Evolutionary conservation across 2,888 invertebrate species (phyloP).

Genomic region (Aleiodes alternator): DNA sequence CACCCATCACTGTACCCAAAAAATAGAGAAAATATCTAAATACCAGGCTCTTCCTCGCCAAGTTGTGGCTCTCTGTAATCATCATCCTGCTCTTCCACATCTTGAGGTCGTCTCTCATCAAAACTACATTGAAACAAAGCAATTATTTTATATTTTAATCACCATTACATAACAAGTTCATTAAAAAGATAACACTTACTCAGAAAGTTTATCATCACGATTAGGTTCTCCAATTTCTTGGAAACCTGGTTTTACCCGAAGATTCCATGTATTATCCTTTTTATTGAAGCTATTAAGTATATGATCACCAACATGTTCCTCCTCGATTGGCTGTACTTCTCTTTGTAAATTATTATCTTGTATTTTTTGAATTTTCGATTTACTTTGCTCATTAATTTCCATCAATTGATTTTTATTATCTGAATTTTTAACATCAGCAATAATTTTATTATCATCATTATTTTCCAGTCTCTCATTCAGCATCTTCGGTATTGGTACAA

Average conservation of each 20-base stretch:
- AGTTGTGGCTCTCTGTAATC: slow-evolving; percentile 67
- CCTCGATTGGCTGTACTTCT: slow-evolving; percentile 36
- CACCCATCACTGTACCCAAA: neutral
- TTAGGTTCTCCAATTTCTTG: slow-evolving; percentile 72
- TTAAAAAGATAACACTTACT: slow-evolving; percentile 58
- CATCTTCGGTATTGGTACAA: slow-evolving; percentile 69
- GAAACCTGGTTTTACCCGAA: slow-evolving; percentile 63
- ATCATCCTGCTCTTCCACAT: slow-evolving; percentile 69
- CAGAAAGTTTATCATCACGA: slow-evolving; percentile 64
- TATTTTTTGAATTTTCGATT: slow-evolving; percentile 34
- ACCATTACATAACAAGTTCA: neutral
- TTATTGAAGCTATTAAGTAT: slow-evolving; percentile 56
- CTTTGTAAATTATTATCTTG: slow-evolving; percentile 51
- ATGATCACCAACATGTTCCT: slow-evolving; percentile 60
- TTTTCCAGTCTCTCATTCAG: slow-evolving; percentile 60
- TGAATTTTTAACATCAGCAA: slow-evolving; percentile 20
- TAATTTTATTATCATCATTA: slow-evolving; percentile 55
- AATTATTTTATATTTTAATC: neutral
- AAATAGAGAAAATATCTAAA: slow-evolving; percentile 12
- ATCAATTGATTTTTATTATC: slow-evolving; percentile 41
- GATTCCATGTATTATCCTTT: slow-evolving; percentile 60
- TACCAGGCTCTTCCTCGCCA: slow-evolving; percentile 68
- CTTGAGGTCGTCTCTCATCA: slow-evolving; percentile 64
- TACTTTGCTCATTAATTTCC: slow-evolving; percentile 36
- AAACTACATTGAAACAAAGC: slow-evolving; percentile 56